These are phyloP conservation scores for Chitala chitala DNA, from an alignment of 2,113 vertebrate species.

Conservation along the genomic window DNA sequence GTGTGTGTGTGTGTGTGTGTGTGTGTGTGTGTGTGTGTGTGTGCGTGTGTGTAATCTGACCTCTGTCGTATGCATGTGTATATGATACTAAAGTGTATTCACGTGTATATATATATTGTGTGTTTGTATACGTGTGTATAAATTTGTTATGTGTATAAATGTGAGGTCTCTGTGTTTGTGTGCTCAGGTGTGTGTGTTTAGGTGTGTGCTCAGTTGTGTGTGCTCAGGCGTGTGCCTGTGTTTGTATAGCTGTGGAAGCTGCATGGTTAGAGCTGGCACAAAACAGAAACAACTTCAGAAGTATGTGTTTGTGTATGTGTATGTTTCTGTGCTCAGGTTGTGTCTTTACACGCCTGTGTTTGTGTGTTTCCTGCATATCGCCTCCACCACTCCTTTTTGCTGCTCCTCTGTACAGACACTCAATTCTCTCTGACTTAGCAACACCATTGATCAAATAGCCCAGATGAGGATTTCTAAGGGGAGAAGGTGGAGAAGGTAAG, in stretches of 20 bases:
- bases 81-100: too few species aligned
- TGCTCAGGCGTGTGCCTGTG: background rate
- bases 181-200: background rate
- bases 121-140: too few species aligned
- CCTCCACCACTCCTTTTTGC: background rate
- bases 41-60: background rate
- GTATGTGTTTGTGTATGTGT: background rate
- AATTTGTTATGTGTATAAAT: too few species aligned
- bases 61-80: too few species aligned
- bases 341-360: too few species aligned
- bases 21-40: background rate
- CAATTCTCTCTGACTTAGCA: too few species aligned
- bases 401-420: background rate
- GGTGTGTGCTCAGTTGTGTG: slow-evolving; percentile 2
- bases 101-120: too few species aligned
- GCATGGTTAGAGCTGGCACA: background rate
- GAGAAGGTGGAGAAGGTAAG: too few species aligned
- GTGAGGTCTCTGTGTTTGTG: background rate
- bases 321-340: too few species aligned
- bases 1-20: slow-evolving; percentile 22
- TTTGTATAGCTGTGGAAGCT: background rate
- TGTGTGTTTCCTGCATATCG: background rate
- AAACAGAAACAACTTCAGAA: too few species aligned
- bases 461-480: too few species aligned
- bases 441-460: too few species aligned